Percentiles rank a stretch among this genome's conserved stretches.
These are phyloP conservation scores for Cyrtodaria siliqua DNA, from an alignment of 2,888 invertebrate species.

Conservation along the genomic window DNA sequence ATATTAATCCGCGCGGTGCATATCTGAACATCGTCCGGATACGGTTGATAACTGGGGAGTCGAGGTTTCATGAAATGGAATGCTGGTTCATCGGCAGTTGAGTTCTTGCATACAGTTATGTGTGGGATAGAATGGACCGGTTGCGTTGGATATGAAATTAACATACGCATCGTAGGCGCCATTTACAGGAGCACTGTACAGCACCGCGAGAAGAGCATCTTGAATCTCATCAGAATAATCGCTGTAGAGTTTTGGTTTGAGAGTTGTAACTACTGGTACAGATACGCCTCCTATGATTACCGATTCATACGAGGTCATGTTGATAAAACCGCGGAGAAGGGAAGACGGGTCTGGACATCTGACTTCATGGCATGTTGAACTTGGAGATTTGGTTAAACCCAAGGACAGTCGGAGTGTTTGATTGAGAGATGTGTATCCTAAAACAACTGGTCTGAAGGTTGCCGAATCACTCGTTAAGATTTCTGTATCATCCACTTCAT, in stretches of 20 bases:
- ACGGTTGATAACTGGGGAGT: slow-evolving; percentile 16
- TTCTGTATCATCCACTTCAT: slow-evolving; percentile 9
- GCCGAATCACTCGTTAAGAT: slow-evolving; percentile 12
- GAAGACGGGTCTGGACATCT: background rate
- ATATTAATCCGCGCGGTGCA: slow-evolving; percentile 35
- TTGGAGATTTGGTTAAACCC: too few species aligned
- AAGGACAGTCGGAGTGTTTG: too few species aligned
- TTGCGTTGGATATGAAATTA: slow-evolving; percentile 18
- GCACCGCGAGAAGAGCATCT: background rate
- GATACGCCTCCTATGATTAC: slow-evolving; percentile 15
- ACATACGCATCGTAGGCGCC: slow-evolving; percentile 11
- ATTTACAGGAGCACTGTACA: slow-evolving; percentile 5
- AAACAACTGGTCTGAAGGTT: slow-evolving; percentile 22
- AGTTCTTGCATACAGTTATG: slow-evolving; percentile 11
- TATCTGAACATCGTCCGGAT: slow-evolving; percentile 13
- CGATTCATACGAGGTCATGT: slow-evolving; percentile 24
- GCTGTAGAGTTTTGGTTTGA: slow-evolving; percentile 4
- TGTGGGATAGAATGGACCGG: slow-evolving; percentile 27
- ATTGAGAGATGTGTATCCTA: too few species aligned
- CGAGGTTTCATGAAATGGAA: slow-evolving; percentile 30
- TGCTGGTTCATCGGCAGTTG: slow-evolving; percentile 8
- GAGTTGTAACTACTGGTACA: slow-evolving; percentile 6
- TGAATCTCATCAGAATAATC: slow-evolving; percentile 6
- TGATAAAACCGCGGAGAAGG: slow-evolving; percentile 21
- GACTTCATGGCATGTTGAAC: too few species aligned